Base-by-base conservation (phyloP, 2,797 vertebrate species). In the Danio aesculapii region DNA sequence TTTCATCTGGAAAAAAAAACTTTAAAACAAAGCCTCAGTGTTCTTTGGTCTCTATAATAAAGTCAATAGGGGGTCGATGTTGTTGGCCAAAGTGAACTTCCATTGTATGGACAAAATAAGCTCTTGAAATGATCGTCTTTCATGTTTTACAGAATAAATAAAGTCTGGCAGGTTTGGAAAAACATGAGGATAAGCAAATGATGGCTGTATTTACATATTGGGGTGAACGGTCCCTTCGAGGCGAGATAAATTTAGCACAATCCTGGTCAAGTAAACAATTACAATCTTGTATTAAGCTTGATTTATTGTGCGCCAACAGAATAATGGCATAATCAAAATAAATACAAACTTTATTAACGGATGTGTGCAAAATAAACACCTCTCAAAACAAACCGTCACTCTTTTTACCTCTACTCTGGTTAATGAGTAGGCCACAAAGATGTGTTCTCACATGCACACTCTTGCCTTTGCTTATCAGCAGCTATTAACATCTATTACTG, bases 401-500 rank as follows among this genome's bases (percentile, higher is more conserved):
- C 43, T 30, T 74, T 49, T 19, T 3, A 10, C 41, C 8, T 58
- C 7, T 39, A 0, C 16, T 43, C 43, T 39, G 53, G 21, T 50
- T 16, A 61, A 44, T 49, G 55, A 8, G 21, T 70, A 69, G 81
- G 57, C 75, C 73, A 77, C 82, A 77, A 79, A 85, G 80, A 78
- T 85, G 75, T 77, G 76, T 71, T 64, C 66, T 68, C 73, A 59
- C 82, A 73, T 73, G 83, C 72, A 82, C 17, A 47, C 58, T 39
- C 74, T 68, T 52, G 72, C 72, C 63, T 83, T 75, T 75, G 70
- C 77, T 75, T 77, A 43, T 14, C 19, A 75, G 47, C 43, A 70
- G 63, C 59, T 77, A 59, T 69, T 83, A 76, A 68, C 61, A 57
- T 73, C 55, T 47, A 76, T 81, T 84, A 83, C 74, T 70, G 47